These are phyloP conservation scores for Philopedon plagiatum DNA, from an alignment of 2,888 invertebrate species.

Conservation along the genomic window DNA sequence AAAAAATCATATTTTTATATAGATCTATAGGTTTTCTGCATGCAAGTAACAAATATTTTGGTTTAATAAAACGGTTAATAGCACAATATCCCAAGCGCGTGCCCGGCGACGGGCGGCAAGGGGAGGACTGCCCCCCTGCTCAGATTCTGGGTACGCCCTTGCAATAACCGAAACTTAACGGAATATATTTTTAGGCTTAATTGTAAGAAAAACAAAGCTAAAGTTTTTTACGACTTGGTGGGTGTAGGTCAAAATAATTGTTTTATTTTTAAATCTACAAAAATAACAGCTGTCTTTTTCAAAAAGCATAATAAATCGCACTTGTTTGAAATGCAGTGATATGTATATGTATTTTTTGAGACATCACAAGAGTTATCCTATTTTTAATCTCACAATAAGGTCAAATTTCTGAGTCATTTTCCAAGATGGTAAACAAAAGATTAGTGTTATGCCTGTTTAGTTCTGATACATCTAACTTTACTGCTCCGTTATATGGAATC, in stretches of 20 bases:
- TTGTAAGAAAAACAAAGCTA: background rate
- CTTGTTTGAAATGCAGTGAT: background rate
- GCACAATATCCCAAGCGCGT: too few relatives aligned
- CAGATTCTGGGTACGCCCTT: too few relatives aligned
- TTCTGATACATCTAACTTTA: too few relatives aligned
- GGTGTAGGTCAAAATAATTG: slow-evolving; percentile 1
- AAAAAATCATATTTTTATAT: too few relatives aligned
- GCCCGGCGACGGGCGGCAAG: too few relatives aligned
- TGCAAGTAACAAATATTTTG: slow-evolving; percentile 5
- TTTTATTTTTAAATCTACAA: background rate
- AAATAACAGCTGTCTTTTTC: slow-evolving; percentile 11
- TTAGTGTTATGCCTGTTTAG: too few relatives aligned
- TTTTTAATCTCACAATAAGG: too few relatives aligned
- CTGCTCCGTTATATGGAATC: too few relatives aligned
- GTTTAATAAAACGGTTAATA: background rate
- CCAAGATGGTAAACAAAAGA: too few relatives aligned
- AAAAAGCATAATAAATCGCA: slow-evolving; percentile 3
- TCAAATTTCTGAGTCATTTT: too few relatives aligned
- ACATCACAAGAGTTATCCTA: background rate
- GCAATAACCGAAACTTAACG: background rate
- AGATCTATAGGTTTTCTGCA: too few relatives aligned
- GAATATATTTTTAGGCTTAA: background rate
- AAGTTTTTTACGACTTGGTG: background rate
- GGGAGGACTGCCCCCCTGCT: too few relatives aligned
- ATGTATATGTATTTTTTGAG: background rate